Evolutionary conservation across 2,797 vertebrate genomes (phyloP).

Genomic region (Onychomys leucogaster): DNA sequence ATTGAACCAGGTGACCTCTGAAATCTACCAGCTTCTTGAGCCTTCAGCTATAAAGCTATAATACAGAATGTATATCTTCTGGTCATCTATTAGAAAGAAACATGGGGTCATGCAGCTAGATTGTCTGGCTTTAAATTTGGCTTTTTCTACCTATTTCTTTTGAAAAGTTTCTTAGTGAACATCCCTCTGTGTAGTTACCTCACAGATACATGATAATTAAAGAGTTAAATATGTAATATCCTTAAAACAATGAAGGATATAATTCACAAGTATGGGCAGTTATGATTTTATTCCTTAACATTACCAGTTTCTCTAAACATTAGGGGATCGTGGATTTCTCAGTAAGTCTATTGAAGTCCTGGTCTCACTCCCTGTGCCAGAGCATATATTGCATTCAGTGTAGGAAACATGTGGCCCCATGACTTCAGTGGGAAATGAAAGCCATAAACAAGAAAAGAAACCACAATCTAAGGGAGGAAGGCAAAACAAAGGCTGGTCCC

Average conservation of each 20-base stretch:
- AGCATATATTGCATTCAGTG: neutral
- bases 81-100: neutral
- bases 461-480: neutral
- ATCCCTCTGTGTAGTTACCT: neutral
- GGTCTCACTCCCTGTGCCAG: neutral
- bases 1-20: neutral
- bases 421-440: neutral
- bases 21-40: neutral
- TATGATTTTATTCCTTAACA: neutral
- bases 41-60: neutral
- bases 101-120: neutral
- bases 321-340: neutral
- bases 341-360: neutral
- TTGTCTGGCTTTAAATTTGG: neutral
- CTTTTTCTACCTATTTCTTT: neutral
- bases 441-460: neutral
- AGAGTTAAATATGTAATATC: neutral
- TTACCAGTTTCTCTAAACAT: neutral
- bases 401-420: neutral
- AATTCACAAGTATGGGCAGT: neutral
- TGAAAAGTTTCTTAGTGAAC: constrained; percentile 3
- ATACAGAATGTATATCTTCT: neutral
- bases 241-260: neutral
- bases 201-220: neutral
- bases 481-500: neutral